Conservation (phyloP, 2,888 invertebrate species). For the Eupithecia pulchellata region DNA sequence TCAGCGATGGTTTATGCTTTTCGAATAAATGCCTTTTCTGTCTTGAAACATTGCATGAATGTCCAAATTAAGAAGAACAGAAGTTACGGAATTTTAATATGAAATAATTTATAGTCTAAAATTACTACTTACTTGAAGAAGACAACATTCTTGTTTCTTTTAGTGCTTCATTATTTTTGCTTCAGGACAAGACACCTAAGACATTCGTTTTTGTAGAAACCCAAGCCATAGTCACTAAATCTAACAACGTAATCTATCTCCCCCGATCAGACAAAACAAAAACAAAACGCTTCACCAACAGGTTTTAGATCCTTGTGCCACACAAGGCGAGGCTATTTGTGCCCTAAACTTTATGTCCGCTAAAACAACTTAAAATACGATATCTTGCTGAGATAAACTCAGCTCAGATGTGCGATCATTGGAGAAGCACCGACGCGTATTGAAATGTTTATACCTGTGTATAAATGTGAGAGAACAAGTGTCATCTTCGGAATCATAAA, state of each 20-base stretch:
- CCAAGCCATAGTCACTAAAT: not conserved
- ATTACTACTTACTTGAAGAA: not conserved
- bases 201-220: not conserved
- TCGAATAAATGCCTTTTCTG: slow-evolving; percentile 32
- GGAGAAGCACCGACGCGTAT: not conserved
- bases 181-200: not conserved
- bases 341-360: slow-evolving; percentile 14
- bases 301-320: slow-evolving; percentile 18
- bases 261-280: slow-evolving; percentile 10
- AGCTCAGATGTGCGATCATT: not conserved
- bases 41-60: slow-evolving; percentile 18
- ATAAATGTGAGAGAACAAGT: not conserved
- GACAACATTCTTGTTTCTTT: not conserved
- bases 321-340: slow-evolving; percentile 13
- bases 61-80: slow-evolving; percentile 6
- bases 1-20: slow-evolving; percentile 46
- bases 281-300: slow-evolving; percentile 4
- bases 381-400: not conserved
- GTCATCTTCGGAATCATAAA: not conserved
- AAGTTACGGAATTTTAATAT: not conserved
- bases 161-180: not conserved
- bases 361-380: not conserved
- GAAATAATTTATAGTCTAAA: not conserved
- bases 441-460: not conserved
- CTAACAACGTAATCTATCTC: not conserved